Conservation (phyloP, 1,140 invertebrate genomes). For the Musca domestica region DNA sequence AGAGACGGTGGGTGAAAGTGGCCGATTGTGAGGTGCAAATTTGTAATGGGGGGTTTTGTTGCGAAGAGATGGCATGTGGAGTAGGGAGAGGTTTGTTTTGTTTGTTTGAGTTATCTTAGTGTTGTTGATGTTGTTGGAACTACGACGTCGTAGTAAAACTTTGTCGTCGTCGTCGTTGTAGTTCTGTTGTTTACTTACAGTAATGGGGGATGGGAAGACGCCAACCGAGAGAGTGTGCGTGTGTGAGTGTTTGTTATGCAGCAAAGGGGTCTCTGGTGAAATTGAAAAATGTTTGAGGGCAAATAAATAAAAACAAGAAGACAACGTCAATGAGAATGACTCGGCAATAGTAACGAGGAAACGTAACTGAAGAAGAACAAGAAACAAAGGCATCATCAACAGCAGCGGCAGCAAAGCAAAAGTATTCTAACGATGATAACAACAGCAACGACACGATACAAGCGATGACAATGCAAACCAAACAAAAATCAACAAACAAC, state of each 20-base stretch:
- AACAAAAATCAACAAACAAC: background rate
- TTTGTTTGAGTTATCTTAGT: background rate
- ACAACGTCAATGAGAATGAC: background rate
- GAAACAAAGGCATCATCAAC: background rate
- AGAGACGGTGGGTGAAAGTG: no score
- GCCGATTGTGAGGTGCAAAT: no score
- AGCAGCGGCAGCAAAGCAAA: background rate
- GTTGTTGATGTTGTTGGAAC: no score
- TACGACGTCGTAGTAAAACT: no score
- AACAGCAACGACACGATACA: background rate
- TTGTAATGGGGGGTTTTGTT: background rate
- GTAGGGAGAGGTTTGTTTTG: background rate
- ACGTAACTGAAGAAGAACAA: no score
- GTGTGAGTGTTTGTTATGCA: background rate
- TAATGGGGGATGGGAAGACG: no score
- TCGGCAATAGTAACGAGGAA: background rate
- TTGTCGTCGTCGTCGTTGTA: no score
- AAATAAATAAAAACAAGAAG: slow-evolving; percentile 24
- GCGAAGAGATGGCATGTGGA: no score
- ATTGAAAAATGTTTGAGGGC: slow-evolving; percentile 31
- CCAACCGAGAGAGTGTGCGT: no score
- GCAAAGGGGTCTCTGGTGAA: background rate
- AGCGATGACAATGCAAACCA: background rate
- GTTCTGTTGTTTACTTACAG: no score
- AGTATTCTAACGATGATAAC: background rate